Percentiles rank a stretch among this genome's conserved stretches.
Evolutionary conservation across 2,113 vertebrate genomes (phyloP).

Genomic region (Microcebus murinus): DNA sequence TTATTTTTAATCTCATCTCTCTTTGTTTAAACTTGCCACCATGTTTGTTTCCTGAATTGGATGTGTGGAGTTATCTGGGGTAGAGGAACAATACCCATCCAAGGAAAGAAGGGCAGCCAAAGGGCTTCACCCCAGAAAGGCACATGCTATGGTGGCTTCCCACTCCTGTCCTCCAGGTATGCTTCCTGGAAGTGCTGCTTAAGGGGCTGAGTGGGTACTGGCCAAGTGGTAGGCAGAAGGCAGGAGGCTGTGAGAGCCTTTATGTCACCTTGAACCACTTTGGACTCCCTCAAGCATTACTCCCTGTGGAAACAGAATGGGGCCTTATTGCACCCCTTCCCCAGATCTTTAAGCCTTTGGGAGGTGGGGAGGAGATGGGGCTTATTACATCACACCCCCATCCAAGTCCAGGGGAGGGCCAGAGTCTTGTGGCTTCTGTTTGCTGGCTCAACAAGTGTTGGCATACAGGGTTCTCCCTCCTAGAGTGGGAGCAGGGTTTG

Average conservation of each 20-base stretch:
- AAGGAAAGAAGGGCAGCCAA: slow-evolving; percentile 19
- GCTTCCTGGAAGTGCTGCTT: not conserved
- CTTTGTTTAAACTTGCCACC: not conserved
- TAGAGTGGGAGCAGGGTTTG: not conserved
- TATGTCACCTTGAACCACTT: not conserved
- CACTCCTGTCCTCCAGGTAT: not conserved
- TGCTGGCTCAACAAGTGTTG: slow-evolving; percentile 47
- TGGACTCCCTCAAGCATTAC: not conserved
- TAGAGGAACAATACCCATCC: slow-evolving; percentile 1
- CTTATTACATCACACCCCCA: not conserved
- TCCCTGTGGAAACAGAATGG: not conserved
- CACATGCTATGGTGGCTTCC: not conserved
- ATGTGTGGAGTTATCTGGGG: not conserved
- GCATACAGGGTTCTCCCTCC: not conserved
- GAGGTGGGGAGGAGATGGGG: not conserved
- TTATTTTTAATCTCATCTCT: not conserved
- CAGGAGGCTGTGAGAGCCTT: not conserved
- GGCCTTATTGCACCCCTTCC: slow-evolving; percentile 39
- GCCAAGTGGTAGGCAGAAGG: not conserved
- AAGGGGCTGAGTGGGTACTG: not conserved
- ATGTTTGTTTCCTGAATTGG: slow-evolving; percentile 32
- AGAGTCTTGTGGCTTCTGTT: not conserved
- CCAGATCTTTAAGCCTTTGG: slow-evolving; percentile 37
- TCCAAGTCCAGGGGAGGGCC: not conserved
- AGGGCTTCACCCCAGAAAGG: slow-evolving; percentile 46